phyloP scores from a whole-genome alignment of 2,113 vertebrate genomes.

The Entelurus aequoreus region DNA sequence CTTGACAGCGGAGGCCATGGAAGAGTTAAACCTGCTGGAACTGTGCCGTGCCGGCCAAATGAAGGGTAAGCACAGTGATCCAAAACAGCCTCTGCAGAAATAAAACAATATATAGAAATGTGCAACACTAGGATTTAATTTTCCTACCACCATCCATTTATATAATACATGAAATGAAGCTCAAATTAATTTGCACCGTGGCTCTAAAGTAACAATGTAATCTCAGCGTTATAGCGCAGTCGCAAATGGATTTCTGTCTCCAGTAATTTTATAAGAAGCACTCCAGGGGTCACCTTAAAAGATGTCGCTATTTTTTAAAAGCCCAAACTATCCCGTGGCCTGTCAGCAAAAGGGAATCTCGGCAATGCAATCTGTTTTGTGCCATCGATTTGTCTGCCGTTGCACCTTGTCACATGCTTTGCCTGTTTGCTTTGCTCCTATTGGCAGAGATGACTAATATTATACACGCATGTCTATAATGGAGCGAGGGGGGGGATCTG shows the following conservation, averaged over 20 bases:
- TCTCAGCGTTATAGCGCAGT: slow-evolving; percentile 75
- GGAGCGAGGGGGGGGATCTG: slow-evolving; percentile 70
- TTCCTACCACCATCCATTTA: slow-evolving; percentile 74
- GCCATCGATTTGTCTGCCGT: slow-evolving; percentile 73
- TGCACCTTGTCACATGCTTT: slow-evolving; percentile 68
- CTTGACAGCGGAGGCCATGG: slow-evolving; percentile 46
- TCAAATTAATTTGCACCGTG: slow-evolving; percentile 76
- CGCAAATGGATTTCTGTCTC: slow-evolving; percentile 80
- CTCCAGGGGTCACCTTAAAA: slow-evolving; percentile 80
- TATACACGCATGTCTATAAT: slow-evolving; percentile 78
- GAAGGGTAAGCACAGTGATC: slow-evolving; percentile 55
- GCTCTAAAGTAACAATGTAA: slow-evolving; percentile 78
- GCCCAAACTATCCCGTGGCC: slow-evolving; percentile 66
- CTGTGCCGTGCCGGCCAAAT: slow-evolving; percentile 57
- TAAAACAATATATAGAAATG: slow-evolving; percentile 77
- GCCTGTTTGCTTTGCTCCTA: slow-evolving; percentile 68
- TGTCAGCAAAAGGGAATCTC: slow-evolving; percentile 74
- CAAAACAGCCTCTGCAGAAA: slow-evolving; percentile 69
- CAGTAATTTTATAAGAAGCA: slow-evolving; percentile 77
- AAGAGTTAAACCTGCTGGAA: slow-evolving; percentile 59
- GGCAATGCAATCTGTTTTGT: slow-evolving; percentile 77
- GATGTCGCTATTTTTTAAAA: slow-evolving; percentile 77
- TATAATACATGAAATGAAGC: slow-evolving; percentile 77
- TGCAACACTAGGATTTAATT: slow-evolving; percentile 74
- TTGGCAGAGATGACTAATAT: slow-evolving; percentile 79